phyloP scores from a whole-genome alignment of 2,888 invertebrate species.

The Coleophora flavipennella region DNA sequence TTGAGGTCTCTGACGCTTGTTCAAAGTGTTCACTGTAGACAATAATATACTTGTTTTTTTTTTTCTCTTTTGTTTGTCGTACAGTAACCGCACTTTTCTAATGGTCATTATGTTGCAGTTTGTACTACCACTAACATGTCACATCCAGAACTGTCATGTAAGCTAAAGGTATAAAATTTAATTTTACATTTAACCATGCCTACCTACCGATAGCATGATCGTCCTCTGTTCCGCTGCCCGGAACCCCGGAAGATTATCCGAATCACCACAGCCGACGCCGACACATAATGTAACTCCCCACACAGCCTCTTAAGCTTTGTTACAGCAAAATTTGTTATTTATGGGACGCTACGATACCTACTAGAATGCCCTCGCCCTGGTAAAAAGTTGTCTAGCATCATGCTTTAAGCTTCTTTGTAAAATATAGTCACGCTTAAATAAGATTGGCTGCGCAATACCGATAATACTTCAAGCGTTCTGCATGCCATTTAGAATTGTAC shows the following conservation, averaged over 20 bases:
- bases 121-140: slow-evolving; percentile 73
- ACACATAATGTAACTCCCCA: slow-evolving; percentile 58
- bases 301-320: slow-evolving; percentile 66
- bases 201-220: slow-evolving; percentile 59
- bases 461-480: slow-evolving; percentile 73
- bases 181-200: slow-evolving; percentile 63
- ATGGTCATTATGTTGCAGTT: slow-evolving; percentile 74
- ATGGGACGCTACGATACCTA: slow-evolving; percentile 68
- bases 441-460: slow-evolving; percentile 74
- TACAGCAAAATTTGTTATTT: slow-evolving; percentile 68
- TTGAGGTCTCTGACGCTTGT: slow-evolving; percentile 66
- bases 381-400: slow-evolving; percentile 71
- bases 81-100: slow-evolving; percentile 70
- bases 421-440: slow-evolving; percentile 73
- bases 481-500: slow-evolving; percentile 72
- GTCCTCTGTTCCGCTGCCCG: slow-evolving; percentile 44
- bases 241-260: slow-evolving; percentile 38
- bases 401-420: slow-evolving; percentile 73
- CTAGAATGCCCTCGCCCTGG: slow-evolving; percentile 70
- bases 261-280: slow-evolving; percentile 56
- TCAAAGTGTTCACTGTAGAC: slow-evolving; percentile 64
- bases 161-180: slow-evolving; percentile 72
- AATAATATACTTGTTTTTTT: slow-evolving; percentile 61
- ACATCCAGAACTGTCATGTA: slow-evolving; percentile 73
- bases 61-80: slow-evolving; percentile 66